Percentiles rank a stretch among this genome's conserved stretches.
Conservation (phyloP, 2,888 invertebrate species). For the Amphipoea lucens region DNA sequence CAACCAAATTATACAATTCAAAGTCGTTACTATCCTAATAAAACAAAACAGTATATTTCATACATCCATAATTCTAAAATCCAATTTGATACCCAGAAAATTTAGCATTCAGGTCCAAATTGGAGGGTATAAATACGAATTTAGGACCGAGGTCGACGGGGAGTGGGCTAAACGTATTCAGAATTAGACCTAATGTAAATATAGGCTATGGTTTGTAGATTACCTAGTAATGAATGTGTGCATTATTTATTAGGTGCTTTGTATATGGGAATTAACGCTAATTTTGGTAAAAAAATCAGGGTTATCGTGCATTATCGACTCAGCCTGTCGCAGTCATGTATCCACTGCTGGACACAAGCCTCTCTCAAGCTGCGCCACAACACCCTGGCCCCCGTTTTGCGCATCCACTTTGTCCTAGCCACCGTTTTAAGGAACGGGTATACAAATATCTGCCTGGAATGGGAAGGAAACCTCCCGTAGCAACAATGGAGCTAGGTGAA, state of each 20-base stretch:
- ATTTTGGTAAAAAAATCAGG: neutral
- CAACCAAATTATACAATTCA: neutral
- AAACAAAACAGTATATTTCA: conserved; percentile 31
- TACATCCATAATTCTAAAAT: conserved; percentile 39
- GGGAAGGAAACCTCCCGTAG: neutral
- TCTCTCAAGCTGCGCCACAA: neutral
- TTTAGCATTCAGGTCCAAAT: conserved; percentile 57
- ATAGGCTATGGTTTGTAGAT: conserved; percentile 35
- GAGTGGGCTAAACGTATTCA: conserved; percentile 67
- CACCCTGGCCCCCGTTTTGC: neutral
- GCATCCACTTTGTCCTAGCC: neutral
- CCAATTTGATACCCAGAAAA: conserved; percentile 56
- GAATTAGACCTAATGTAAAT: conserved; percentile 58
- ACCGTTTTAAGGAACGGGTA: neutral
- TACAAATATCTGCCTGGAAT: neutral
- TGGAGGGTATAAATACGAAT: conserved; percentile 56
- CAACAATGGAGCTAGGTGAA: neutral
- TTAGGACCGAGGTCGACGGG: conserved; percentile 55
- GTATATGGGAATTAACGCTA: neutral
- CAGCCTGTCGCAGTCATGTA: neutral
- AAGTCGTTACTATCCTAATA: conserved; percentile 3
- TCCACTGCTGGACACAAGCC: neutral
- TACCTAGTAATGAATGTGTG: conserved; percentile 43
- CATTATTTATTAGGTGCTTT: conserved; percentile 44
- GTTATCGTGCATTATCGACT: neutral